A percentile compares a stretch with the other conserved stretches of the same genome.
Conservation (phyloP, 2,797 vertebrate genomes). For the Tokudaia muenninki region DNA sequence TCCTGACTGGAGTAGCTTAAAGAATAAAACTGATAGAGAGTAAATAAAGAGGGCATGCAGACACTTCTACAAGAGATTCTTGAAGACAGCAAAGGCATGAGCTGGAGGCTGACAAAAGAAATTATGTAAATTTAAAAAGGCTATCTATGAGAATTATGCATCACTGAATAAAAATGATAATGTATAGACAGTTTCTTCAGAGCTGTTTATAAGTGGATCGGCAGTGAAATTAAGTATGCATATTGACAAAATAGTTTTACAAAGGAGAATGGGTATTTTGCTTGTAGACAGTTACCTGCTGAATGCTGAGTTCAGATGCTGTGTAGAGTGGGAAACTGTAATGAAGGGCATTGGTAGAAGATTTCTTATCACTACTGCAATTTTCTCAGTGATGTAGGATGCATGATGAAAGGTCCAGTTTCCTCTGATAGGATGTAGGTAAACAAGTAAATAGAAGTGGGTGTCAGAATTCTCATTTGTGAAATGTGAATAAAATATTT, state of each 20-base stretch:
- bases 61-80: background rate
- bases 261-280: background rate
- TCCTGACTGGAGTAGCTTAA: background rate
- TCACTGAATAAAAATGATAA: background rate
- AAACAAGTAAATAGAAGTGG: background rate
- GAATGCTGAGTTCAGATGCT: background rate
- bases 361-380: background rate
- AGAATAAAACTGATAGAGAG: background rate
- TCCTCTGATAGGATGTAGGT: background rate
- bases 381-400: background rate
- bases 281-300: background rate
- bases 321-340: background rate
- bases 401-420: background rate
- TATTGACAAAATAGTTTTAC: background rate
- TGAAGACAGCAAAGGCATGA: background rate
- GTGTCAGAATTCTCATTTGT: conserved; percentile 20
- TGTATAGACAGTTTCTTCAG: background rate
- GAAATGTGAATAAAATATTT: conserved; percentile 47
- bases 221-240: background rate
- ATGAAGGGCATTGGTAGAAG: background rate
- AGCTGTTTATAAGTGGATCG: background rate
- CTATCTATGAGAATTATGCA: background rate
- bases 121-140: background rate
- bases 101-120: background rate
- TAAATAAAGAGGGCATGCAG: background rate